phyloP scores from a whole-genome alignment of 2,113 vertebrate genomes.

The Dromas ardeola region DNA sequence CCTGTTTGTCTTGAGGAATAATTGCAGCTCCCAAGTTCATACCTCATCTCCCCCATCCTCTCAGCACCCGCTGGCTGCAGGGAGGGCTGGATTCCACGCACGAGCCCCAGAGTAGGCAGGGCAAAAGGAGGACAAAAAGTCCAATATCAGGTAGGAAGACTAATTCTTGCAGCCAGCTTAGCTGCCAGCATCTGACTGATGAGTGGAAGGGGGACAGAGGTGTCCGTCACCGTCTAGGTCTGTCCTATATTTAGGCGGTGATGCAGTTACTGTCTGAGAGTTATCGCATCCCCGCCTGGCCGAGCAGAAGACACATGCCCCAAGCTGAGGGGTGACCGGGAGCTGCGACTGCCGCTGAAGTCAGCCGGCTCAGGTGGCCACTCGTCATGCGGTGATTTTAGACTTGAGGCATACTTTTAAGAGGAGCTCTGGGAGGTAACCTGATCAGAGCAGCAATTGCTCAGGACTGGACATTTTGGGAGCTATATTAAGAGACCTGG shows the following conservation, averaged over 20 bases:
- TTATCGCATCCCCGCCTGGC: background rate
- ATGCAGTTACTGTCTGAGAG: background rate
- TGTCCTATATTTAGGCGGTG: background rate
- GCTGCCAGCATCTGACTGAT: background rate
- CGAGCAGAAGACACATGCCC: background rate
- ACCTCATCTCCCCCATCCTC: background rate
- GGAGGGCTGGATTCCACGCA: background rate
- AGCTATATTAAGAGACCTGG: constrained; percentile 25
- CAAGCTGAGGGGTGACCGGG: background rate
- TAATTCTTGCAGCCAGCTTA: background rate
- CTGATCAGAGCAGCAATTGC: background rate
- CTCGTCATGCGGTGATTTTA: background rate
- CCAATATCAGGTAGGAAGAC: background rate
- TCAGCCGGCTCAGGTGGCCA: background rate
- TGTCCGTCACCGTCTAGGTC: fast-evolving
- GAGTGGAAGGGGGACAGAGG: background rate
- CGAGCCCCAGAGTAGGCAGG: background rate
- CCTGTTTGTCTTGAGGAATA: background rate
- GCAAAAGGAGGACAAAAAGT: background rate
- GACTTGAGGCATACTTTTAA: background rate
- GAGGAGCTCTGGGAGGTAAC: constrained; percentile 2
- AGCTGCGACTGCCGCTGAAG: background rate
- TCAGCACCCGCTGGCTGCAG: background rate
- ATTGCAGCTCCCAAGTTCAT: background rate
- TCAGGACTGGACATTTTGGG: background rate